Conservation (phyloP, 2,888 invertebrate genomes). For the Diarsia dahlii region DNA sequence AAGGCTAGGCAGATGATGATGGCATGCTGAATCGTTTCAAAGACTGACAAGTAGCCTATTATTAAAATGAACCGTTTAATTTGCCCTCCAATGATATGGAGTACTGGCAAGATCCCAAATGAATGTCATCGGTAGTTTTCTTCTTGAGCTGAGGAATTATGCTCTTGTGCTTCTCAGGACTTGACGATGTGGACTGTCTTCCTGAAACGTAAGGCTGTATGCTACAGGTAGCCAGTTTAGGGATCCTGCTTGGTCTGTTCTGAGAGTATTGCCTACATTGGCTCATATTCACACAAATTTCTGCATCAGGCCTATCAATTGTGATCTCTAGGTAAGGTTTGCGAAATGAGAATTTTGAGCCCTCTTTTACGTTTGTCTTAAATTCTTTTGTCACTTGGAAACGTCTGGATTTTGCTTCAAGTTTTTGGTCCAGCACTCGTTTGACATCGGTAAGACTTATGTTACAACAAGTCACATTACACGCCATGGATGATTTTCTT, state of each 20-base stretch:
- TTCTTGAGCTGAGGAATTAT: slow-evolving; percentile 71
- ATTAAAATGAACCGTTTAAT: slow-evolving; percentile 58
- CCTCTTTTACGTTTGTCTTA: slow-evolving; percentile 23
- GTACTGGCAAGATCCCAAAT: slow-evolving; percentile 10
- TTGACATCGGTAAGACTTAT: slow-evolving; percentile 3
- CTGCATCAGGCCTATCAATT: slow-evolving; percentile 73
- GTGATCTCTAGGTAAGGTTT: slow-evolving; percentile 72
- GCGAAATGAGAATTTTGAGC: slow-evolving; percentile 42
- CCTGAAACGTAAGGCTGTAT: background rate
- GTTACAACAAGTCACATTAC: background rate
- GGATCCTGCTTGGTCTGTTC: slow-evolving; percentile 54
- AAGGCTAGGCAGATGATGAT: background rate
- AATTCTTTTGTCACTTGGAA: slow-evolving; percentile 37
- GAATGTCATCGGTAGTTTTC: slow-evolving; percentile 70
- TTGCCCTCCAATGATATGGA: background rate
- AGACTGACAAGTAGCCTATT: background rate
- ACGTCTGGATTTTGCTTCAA: slow-evolving; percentile 10
- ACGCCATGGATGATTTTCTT: background rate
- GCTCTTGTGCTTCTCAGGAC: slow-evolving; percentile 56
- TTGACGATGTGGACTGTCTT: background rate
- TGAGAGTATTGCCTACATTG: slow-evolving; percentile 6
- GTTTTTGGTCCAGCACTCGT: slow-evolving; percentile 4
- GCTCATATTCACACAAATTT: slow-evolving; percentile 52
- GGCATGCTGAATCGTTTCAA: background rate
- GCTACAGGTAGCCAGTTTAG: slow-evolving; percentile 47